A percentile compares a stretch with the other conserved stretches of the same genome.
These are phyloP conservation scores for Doryteuthis pealeii DNA, from an alignment of 1,140 invertebrate genomes.

Conservation along the genomic window DNA sequence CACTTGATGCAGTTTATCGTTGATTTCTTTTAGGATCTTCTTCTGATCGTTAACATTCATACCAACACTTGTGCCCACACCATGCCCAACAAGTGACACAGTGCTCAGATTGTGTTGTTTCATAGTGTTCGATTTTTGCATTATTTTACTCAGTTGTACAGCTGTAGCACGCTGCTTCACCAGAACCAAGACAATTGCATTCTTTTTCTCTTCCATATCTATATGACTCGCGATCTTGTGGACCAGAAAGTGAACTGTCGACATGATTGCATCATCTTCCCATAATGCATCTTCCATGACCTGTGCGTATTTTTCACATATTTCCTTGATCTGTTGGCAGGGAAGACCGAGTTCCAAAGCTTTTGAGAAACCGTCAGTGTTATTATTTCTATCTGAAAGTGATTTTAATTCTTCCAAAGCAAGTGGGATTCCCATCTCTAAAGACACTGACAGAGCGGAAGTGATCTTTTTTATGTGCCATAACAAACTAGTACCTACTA, in stretches of 20 bases:
- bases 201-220: constrained; percentile 22
- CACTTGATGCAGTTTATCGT: constrained; percentile 37
- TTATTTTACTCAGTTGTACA: constrained; percentile 28
- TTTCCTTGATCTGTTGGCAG: constrained; percentile 6
- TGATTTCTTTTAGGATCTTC: constrained; percentile 41
- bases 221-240: constrained; percentile 25
- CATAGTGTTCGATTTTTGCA: constrained; percentile 26
- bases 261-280: constrained; percentile 11
- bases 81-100: constrained; percentile 49
- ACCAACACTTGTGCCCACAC: constrained; percentile 35
- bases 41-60: constrained; percentile 50
- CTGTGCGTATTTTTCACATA: background rate
- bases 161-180: constrained; percentile 45
- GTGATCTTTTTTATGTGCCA: constrained; percentile 28
- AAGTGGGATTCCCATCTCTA: constrained; percentile 24
- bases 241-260: constrained; percentile 28
- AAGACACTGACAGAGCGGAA: constrained; percentile 27
- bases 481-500: constrained; percentile 5
- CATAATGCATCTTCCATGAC: constrained; percentile 2
- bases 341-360: constrained; percentile 24
- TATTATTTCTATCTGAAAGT: constrained; percentile 14
- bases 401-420: constrained; percentile 34
- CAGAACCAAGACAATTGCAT: constrained; percentile 43
- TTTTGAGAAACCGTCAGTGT: constrained; percentile 24
- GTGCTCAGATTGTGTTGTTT: constrained; percentile 38